These are phyloP conservation scores for Euwallacea fornicatus DNA, from an alignment of 1,140 invertebrate genomes.

Conservation along the genomic window DNA sequence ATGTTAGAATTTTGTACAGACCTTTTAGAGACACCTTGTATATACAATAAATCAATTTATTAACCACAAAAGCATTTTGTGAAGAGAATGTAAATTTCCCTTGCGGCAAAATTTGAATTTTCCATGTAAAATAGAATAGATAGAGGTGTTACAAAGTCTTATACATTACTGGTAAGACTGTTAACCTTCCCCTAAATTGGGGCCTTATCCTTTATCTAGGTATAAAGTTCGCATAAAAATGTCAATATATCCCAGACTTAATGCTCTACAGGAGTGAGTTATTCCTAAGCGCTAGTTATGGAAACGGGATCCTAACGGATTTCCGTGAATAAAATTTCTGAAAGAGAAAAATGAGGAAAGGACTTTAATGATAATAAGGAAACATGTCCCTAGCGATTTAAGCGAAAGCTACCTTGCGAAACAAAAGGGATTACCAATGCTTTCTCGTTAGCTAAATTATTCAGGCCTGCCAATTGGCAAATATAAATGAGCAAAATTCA, in stretches of 20 bases:
- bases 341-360: too few relatives aligned
- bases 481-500: conserved; percentile 30
- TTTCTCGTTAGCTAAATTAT: not conserved
- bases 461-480: conserved; percentile 19
- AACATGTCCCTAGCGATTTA: too few relatives aligned
- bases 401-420: not conserved
- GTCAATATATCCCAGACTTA: conserved; percentile 27
- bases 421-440: not conserved
- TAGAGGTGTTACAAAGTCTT: conserved; percentile 32
- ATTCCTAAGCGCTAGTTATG: conserved; percentile 20
- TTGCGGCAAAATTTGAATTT: conserved; percentile 20
- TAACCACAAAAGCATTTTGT: not conserved
- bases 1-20: too few relatives aligned
- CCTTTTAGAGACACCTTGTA: too few relatives aligned
- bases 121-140: conserved; percentile 17
- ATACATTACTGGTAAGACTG: conserved; percentile 28
- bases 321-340: too few relatives aligned
- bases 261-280: conserved; percentile 13
- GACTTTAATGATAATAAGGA: too few relatives aligned
- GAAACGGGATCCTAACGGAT: conserved; percentile 6
- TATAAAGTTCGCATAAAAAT: conserved; percentile 26
- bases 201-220: conserved; percentile 31
- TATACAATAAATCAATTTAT: not conserved
- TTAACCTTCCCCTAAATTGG: conserved; percentile 30
- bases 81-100: conserved; percentile 27